A percentile compares a stretch with the other conserved stretches of the same genome.
phyloP scores from a whole-genome alignment of 2,113 vertebrate species.

The Planiliza haematocheilus region DNA sequence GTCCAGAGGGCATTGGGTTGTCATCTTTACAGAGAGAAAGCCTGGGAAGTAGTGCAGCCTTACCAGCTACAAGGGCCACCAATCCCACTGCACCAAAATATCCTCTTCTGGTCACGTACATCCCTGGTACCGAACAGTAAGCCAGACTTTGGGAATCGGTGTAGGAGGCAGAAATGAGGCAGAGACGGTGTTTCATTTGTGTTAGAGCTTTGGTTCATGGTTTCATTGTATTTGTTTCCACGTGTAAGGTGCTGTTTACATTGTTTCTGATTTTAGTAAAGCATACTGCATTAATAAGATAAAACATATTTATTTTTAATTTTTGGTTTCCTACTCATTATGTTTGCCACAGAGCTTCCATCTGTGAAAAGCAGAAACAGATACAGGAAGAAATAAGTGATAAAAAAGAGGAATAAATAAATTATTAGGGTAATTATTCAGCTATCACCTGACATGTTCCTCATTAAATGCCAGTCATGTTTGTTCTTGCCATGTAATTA shows the following conservation, averaged over 20 bases:
- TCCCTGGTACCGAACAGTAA: slow-evolving; percentile 49
- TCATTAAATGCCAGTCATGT: slow-evolving; percentile 82
- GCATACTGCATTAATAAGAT: background rate
- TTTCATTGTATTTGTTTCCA: background rate
- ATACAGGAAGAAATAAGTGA: slow-evolving; percentile 10
- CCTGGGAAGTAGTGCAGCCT: slow-evolving; percentile 46
- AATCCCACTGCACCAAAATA: slow-evolving; percentile 66
- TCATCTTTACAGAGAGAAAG: slow-evolving; percentile 32
- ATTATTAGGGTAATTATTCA: slow-evolving; percentile 48
- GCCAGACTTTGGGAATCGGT: slow-evolving; percentile 34
- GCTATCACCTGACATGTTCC: slow-evolving; percentile 49
- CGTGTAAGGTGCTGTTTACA: slow-evolving; percentile 1
- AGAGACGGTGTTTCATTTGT: slow-evolving; percentile 4
- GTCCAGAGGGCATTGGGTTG: slow-evolving; percentile 38
- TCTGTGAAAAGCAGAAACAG: slow-evolving; percentile 15
- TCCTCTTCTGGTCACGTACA: slow-evolving; percentile 60
- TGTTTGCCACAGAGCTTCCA: slow-evolving; percentile 1
- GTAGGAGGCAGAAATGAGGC: slow-evolving; percentile 17
- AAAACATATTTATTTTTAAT: background rate
- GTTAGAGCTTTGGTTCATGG: background rate
- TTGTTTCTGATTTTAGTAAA: background rate
- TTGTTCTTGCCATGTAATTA: slow-evolving; percentile 78
- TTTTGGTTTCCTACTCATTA: background rate
- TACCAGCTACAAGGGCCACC: slow-evolving; percentile 29
- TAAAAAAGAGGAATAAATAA: slow-evolving; percentile 32